phyloP scores from a whole-genome alignment of 2,888 invertebrate genomes.

The Geotrupes spiniger region DNA sequence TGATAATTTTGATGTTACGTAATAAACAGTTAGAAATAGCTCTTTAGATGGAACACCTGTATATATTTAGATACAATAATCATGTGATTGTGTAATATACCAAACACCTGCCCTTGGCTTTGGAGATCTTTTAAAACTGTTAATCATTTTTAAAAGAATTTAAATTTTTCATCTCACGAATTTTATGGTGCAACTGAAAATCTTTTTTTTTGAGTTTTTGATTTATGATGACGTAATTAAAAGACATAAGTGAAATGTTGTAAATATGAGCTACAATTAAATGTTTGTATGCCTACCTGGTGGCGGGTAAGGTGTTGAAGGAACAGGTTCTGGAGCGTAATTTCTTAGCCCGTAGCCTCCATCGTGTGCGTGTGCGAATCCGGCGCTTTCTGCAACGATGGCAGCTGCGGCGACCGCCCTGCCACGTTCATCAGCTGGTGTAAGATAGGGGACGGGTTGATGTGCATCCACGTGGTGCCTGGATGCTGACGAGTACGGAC shows the following conservation, averaged over 20 bases:
- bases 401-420: constrained; percentile 58
- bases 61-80: no score
- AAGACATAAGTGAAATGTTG: neutral
- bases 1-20: no score
- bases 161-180: no score
- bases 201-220: neutral
- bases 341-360: constrained; percentile 70
- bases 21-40: no score
- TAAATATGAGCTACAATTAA: neutral
- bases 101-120: no score
- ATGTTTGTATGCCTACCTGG: constrained; percentile 57
- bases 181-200: no score
- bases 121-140: no score
- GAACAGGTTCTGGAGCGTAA: constrained; percentile 70
- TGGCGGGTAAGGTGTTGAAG: constrained; percentile 74
- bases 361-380: constrained; percentile 66
- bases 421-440: constrained; percentile 67
- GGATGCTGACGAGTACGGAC: constrained; percentile 59
- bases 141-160: no score
- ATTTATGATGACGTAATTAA: neutral
- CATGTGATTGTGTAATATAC: no score
- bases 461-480: constrained; percentile 61
- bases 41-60: no score
- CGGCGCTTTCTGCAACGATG: constrained; percentile 58
- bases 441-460: constrained; percentile 64